Percentiles rank a stretch among this genome's conserved stretches.
Conservation (phyloP, 2,113 vertebrate species). For the Todiramphus saurophagus region DNA sequence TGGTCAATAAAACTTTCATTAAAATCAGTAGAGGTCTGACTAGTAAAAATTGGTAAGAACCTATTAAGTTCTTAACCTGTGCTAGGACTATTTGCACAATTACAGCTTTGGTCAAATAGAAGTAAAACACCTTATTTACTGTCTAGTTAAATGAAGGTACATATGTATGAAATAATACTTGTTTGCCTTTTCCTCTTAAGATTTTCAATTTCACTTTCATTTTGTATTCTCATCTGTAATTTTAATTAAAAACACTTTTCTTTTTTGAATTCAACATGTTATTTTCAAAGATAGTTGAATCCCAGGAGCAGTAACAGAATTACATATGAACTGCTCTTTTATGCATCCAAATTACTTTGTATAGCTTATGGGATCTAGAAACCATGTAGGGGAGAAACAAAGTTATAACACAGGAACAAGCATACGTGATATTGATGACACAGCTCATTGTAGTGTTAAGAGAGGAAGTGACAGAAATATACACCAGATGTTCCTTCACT, state of each 20-base stretch:
- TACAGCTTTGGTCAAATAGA: neutral
- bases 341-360: neutral
- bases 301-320: neutral
- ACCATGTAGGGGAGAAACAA: neutral
- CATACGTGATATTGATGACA: conserved; percentile 2
- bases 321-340: neutral
- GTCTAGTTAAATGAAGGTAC: neutral
- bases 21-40: neutral
- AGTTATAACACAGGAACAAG: neutral
- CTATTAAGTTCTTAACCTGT: neutral
- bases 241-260: neutral
- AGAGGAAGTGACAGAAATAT: conserved; percentile 48
- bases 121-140: neutral
- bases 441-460: conserved; percentile 25
- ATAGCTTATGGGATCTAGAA: neutral
- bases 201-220: neutral
- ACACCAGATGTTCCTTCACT: conserved; percentile 47
- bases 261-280: neutral
- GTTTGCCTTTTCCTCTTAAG: neutral
- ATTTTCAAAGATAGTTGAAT: neutral
- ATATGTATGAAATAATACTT: neutral
- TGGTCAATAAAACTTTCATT: neutral
- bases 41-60: neutral
- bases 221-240: neutral
- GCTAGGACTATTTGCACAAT: neutral